Base-by-base conservation (phyloP, 2,797 vertebrate genomes). In the Sparidentex hasta region DNA sequence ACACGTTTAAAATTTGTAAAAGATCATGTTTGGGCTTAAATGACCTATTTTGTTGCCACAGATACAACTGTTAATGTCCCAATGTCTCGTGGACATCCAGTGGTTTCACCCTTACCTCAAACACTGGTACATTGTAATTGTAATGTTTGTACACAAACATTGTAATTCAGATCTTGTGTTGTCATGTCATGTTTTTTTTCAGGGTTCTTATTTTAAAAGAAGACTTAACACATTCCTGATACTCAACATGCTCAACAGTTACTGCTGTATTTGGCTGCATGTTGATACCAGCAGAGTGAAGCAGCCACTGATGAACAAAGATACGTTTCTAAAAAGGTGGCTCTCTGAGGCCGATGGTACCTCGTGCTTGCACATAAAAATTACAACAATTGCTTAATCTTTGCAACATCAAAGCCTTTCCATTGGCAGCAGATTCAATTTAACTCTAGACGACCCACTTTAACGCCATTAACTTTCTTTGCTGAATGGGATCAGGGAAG, bases 381-480 rank as follows among this genome's bases (percentile, higher is more conserved):
- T 87, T 74, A 89, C 80, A 82, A 83, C 77, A 78, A 82, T 71
- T 80, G 82, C 85, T 88, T 90, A 84, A 91, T 89, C 84, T 89
- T 81, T 77, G 69, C 79, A 63, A 87, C 78, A 92, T 93, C 92
- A 91, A 85, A 92, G 87, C 84, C 56, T 85, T 85, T 88, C 85
- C 87, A 85, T 86, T 77, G 89, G 73, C 72, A 87, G 78, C 74
- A 70, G 76, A 89, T 91, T 93, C 80, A 85, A 84, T 91, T 92
- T 85, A 78, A 90, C 86, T 92, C 56, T 44, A 82, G 89, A 89
- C 55, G 75, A 92, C 92, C 90, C 90, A 91, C 88, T 94, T 92
- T 81, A 91, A 90, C 69, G 89, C 91, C 92, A 95, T 94, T 93
- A 93, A 92, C 87, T 87, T 91, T 57, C 87, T 78, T 65, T 83